These are phyloP conservation scores for Zosterops lateralis DNA, from an alignment of 2,113 vertebrate genomes.

Conservation along the genomic window DNA sequence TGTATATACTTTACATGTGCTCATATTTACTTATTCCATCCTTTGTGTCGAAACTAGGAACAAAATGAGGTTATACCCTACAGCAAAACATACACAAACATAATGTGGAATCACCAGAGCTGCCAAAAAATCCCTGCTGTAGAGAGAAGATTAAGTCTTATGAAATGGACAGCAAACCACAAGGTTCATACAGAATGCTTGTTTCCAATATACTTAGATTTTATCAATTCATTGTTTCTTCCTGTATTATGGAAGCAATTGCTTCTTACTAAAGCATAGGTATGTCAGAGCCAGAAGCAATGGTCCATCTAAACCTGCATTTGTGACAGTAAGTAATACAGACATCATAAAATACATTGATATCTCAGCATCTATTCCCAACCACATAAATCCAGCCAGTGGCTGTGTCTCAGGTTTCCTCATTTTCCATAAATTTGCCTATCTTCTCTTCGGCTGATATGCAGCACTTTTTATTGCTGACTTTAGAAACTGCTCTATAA, in stretches of 20 bases:
- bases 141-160: slow-evolving; percentile 14
- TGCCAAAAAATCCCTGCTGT: slow-evolving; percentile 18
- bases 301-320: slow-evolving; percentile 10
- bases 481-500: not conserved
- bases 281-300: slow-evolving; percentile 44
- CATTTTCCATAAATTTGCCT: slow-evolving; percentile 27
- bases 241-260: slow-evolving; percentile 37
- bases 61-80: slow-evolving; percentile 9
- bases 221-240: slow-evolving; percentile 60
- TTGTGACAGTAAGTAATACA: slow-evolving; percentile 31
- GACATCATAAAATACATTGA: not conserved
- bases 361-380: slow-evolving; percentile 21
- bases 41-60: slow-evolving; percentile 12
- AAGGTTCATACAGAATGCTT: slow-evolving; percentile 19
- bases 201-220: slow-evolving; percentile 33
- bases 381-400: slow-evolving; percentile 6
- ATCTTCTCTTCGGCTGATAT: not conserved
- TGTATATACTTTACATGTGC: not conserved
- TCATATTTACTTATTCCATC: slow-evolving; percentile 7
- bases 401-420: slow-evolving; percentile 26
- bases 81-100: slow-evolving; percentile 25
- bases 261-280: not conserved
- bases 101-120: slow-evolving; percentile 9
- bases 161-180: slow-evolving; percentile 38
- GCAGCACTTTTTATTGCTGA: not conserved